phyloP scores from a whole-genome alignment of 2,888 invertebrate species.

The Dryobotodes eremita region DNA sequence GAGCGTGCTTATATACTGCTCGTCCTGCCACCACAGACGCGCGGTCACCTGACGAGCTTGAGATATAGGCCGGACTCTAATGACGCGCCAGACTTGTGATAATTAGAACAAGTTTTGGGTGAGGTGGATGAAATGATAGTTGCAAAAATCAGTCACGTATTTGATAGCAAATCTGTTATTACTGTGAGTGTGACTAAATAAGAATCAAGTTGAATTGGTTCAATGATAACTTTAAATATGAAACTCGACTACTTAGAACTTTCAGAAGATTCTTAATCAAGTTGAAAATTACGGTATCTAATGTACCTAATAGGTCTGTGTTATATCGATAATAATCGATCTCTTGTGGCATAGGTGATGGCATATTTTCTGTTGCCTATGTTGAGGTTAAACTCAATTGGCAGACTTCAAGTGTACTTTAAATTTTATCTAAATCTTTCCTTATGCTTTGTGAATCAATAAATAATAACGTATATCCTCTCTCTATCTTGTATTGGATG shows the following conservation, averaged over 20 bases:
- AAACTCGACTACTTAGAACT: background rate
- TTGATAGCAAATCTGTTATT: background rate
- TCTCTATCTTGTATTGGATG: background rate
- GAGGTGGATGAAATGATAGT: constrained; percentile 7
- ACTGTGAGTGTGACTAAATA: background rate
- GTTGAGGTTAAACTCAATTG: background rate
- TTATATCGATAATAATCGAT: background rate
- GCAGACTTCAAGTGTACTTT: background rate
- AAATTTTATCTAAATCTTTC: background rate
- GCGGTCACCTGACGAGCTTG: constrained; percentile 70
- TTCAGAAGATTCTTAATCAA: background rate
- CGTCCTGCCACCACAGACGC: constrained; percentile 32
- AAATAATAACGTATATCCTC: background rate
- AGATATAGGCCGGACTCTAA: constrained; percentile 62
- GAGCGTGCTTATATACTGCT: constrained; percentile 76
- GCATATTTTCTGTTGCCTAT: background rate
- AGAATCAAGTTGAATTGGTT: background rate
- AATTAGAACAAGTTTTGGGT: constrained; percentile 44
- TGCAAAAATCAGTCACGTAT: constrained; percentile 18
- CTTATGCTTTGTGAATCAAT: background rate
- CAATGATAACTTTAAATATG: background rate
- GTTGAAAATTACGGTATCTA: background rate
- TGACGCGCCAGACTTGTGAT: constrained; percentile 5
- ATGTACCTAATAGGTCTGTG: background rate
- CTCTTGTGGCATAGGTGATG: background rate